Percentiles rank a stretch among this genome's conserved stretches.
Evolutionary conservation across 2,113 vertebrate species (phyloP).

Genomic region (Pontoporia blainvillei): DNA sequence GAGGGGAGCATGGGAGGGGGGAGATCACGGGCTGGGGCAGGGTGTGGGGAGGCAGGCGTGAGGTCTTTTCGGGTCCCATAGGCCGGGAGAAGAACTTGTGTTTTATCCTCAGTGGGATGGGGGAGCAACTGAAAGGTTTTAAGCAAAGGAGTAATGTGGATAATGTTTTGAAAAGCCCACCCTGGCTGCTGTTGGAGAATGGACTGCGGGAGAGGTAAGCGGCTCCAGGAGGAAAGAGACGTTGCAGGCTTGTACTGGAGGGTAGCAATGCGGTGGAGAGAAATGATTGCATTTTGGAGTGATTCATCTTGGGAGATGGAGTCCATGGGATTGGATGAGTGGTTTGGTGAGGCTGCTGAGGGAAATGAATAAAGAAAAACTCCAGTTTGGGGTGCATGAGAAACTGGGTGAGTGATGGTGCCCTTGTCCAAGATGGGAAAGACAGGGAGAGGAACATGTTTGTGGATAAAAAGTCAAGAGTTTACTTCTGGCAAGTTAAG

Average conservation of each 20-base stretch:
- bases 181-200: neutral
- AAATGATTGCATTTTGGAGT: neutral
- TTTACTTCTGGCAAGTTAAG: neutral
- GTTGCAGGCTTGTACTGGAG: neutral
- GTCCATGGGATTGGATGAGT: neutral
- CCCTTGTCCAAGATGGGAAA: neutral
- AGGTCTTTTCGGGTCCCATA: neutral
- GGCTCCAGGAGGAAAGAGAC: neutral
- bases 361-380: neutral
- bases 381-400: neutral
- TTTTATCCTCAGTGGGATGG: neutral
- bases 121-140: neutral
- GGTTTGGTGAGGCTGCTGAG: neutral
- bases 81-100: neutral
- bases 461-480: neutral
- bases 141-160: neutral
- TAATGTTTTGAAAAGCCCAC: neutral
- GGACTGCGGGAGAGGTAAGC: neutral
- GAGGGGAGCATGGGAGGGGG: neutral
- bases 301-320: neutral
- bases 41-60: no score
- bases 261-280: neutral
- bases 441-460: neutral
- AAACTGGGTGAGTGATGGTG: neutral
- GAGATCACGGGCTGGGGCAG: neutral